Base-by-base conservation (phyloP, 2,113 vertebrate species). In the Oceanites oceanicus region DNA sequence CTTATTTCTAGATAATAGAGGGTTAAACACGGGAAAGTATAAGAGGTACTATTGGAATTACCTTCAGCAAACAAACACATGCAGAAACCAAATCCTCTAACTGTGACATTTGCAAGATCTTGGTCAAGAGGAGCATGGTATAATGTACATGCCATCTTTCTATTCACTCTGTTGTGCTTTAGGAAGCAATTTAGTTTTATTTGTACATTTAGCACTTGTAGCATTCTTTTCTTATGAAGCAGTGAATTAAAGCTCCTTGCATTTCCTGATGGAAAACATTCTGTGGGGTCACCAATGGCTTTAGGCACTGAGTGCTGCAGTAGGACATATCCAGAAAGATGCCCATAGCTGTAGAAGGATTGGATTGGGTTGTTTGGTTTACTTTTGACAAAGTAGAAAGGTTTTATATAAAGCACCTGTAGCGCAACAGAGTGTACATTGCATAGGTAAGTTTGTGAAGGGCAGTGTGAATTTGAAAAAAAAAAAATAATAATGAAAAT, bases 191-290 rank as follows among this genome's bases (percentile, higher is more conserved):
- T 94, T 40, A 65, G n/a, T 59, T 97, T 91, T 74, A 89, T 92
- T 94, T 94, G 75, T 68, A 71, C 38, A 15, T 70, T 92, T 90
- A 83, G 44, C 40, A 80, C 66, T 91, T 83, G 53, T 34, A 84
- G 36, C 17, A 25, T 70, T 75, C 83, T 76, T 74, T 75, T 88
- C 67, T 91, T 82, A 90, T 6, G 55, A 90, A 93, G 52, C 34
- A 88, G 77, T 38, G 80, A 95, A 88, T 92, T 87, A 94, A 92
- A 30, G 30, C 86, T 87, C 90, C 86, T 91, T 91, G 62, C 52
- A 82, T 73, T 79, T 95, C 47, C 40, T 77, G 59, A 65, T 71
- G 34, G 63, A 94, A 95, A 47, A 67, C 47, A 50, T 76, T 68
- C 73, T 50, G 40, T 80, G n/a, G 59, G 77, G 50, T 71, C 77